Conservation (phyloP, 2,113 vertebrate genomes). For the Macquaria ambigua region DNA sequence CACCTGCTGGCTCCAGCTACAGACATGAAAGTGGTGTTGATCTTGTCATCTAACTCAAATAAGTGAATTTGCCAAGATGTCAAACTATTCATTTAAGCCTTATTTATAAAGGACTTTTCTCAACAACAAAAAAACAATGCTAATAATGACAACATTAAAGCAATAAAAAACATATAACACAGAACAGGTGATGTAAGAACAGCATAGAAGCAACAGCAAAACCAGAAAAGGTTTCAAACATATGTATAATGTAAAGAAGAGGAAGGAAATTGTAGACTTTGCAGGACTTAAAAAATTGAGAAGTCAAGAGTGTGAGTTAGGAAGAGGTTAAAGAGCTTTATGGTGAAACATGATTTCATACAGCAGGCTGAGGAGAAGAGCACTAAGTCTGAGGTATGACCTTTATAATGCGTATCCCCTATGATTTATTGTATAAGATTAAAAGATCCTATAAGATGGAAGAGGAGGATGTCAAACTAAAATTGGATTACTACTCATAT, state of each 20-base stretch:
- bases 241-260: background rate
- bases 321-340: constrained; percentile 7
- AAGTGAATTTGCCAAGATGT: background rate
- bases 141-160: background rate
- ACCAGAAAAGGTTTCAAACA: background rate
- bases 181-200: background rate
- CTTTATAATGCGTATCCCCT: background rate
- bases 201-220: background rate
- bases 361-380: background rate
- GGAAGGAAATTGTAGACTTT: background rate
- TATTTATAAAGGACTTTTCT: too few species aligned
- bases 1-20: background rate
- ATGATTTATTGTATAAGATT: background rate
- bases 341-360: background rate
- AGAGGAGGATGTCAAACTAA: background rate
- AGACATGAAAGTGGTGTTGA: background rate
- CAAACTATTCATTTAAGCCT: too few species aligned
- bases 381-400: background rate
- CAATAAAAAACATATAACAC: background rate
- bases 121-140: too few species aligned
- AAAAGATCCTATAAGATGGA: too few species aligned
- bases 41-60: background rate
- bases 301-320: background rate
- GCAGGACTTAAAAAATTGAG: background rate
- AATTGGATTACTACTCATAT: background rate